Conservation (phyloP, 2,113 vertebrate species). For the Isurus oxyrinchus region DNA sequence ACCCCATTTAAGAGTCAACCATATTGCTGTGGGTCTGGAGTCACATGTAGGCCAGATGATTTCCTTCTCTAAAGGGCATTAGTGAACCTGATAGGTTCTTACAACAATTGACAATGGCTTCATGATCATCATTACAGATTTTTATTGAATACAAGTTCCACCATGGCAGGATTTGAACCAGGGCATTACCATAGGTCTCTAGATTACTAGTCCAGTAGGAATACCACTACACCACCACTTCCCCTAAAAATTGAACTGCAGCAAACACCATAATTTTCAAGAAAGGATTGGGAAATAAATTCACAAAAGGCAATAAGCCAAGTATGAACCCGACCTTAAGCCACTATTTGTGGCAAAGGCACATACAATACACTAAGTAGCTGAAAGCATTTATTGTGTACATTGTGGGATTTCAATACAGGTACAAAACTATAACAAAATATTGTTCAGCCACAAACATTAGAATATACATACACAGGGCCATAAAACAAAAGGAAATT, state of each 20-base stretch:
- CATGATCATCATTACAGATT: too few relatives aligned
- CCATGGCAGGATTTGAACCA: too few relatives aligned
- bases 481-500: constrained; percentile 27
- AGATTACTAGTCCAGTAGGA: too few relatives aligned
- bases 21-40: too few relatives aligned
- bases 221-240: too few relatives aligned
- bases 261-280: background rate
- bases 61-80: too few relatives aligned
- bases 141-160: too few relatives aligned
- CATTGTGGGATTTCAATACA: constrained; percentile 37
- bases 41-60: too few relatives aligned
- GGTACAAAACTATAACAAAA: constrained; percentile 40
- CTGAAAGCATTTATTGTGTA: constrained; percentile 40
- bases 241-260: background rate
- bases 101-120: too few relatives aligned
- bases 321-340: background rate
- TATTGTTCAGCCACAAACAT: constrained; percentile 35
- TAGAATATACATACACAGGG: constrained; percentile 33
- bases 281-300: background rate
- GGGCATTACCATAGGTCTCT: too few relatives aligned
- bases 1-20: too few relatives aligned
- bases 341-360: constrained; percentile 15
- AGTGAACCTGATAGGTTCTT: too few relatives aligned
- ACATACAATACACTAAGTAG: constrained; percentile 19
- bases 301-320: background rate